phyloP scores from a whole-genome alignment of 1,140 invertebrate species.

The Drosophila ohnishii region DNA sequence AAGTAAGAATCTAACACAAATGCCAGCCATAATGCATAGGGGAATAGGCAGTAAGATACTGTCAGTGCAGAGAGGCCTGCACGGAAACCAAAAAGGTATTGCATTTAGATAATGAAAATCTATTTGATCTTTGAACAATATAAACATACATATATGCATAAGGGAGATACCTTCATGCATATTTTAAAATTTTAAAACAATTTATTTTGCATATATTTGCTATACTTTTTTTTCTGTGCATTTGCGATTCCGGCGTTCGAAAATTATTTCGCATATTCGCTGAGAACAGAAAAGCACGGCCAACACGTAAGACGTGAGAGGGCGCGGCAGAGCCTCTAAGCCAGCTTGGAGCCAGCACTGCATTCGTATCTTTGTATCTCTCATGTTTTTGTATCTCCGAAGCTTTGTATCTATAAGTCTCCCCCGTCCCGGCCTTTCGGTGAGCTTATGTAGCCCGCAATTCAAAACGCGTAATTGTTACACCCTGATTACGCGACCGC shows the following conservation, averaged over 20 bases:
- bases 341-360: conserved; percentile 23
- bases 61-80: conserved; percentile 14
- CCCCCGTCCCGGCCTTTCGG: conserved; percentile 12
- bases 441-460: conserved; percentile 49
- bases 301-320: conserved; percentile 65
- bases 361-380: conserved; percentile 37
- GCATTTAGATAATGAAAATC: background rate
- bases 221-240: background rate
- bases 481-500: conserved; percentile 77
- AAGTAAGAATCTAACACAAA: conserved; percentile 60
- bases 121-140: background rate
- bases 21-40: conserved; percentile 24
- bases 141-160: background rate
- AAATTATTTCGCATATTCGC: conserved; percentile 51
- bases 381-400: conserved; percentile 18
- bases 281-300: conserved; percentile 50
- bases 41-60: conserved; percentile 16
- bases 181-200: too few relatives aligned
- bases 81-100: background rate
- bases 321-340: conserved; percentile 56
- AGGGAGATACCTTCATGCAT: rapidly evolving
- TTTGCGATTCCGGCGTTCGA: conserved; percentile 46
- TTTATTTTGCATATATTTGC: background rate
- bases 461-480: conserved; percentile 77
- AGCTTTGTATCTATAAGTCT: conserved; percentile 35